These are phyloP conservation scores for Neosalanx taihuensis DNA, from an alignment of 2,797 vertebrate species.

Conservation along the genomic window DNA sequence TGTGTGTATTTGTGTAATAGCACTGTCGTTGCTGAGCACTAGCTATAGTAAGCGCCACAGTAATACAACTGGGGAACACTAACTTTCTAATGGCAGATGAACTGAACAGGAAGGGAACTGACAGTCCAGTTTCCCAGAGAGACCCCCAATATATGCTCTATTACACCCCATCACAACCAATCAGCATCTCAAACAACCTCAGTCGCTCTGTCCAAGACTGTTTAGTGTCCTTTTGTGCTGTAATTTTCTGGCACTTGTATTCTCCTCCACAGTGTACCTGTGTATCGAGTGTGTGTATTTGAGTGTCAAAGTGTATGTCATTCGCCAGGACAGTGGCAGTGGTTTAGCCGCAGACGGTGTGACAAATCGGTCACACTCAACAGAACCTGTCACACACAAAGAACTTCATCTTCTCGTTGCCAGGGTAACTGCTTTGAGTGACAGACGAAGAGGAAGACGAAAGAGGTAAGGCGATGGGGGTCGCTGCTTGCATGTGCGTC, in stretches of 20 bases:
- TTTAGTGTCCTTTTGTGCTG: neutral
- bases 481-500: neutral
- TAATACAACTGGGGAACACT: too few species aligned
- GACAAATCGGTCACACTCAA: slow-evolving; percentile 37
- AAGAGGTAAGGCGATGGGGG: slow-evolving; percentile 10
- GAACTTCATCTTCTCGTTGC: slow-evolving; percentile 25
- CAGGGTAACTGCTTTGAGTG: slow-evolving; percentile 31
- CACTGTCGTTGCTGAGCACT: too few species aligned
- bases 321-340: slow-evolving; percentile 24
- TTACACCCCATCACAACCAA: neutral
- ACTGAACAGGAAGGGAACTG: neutral
- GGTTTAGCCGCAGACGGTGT: slow-evolving; percentile 32
- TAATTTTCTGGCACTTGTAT: neutral
- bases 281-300: neutral
- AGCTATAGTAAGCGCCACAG: too few species aligned
- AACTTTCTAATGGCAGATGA: neutral
- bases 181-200: neutral
- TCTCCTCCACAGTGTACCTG: neutral
- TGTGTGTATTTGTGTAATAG: too few species aligned
- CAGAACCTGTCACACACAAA: slow-evolving; percentile 35
- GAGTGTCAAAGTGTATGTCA: slow-evolving; percentile 10
- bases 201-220: neutral
- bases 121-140: too few species aligned
- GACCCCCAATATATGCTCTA: neutral
- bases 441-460: slow-evolving; percentile 14